These are phyloP conservation scores for Cataglyphis hispanica DNA, from an alignment of 1,140 invertebrate genomes.

Conservation along the genomic window DNA sequence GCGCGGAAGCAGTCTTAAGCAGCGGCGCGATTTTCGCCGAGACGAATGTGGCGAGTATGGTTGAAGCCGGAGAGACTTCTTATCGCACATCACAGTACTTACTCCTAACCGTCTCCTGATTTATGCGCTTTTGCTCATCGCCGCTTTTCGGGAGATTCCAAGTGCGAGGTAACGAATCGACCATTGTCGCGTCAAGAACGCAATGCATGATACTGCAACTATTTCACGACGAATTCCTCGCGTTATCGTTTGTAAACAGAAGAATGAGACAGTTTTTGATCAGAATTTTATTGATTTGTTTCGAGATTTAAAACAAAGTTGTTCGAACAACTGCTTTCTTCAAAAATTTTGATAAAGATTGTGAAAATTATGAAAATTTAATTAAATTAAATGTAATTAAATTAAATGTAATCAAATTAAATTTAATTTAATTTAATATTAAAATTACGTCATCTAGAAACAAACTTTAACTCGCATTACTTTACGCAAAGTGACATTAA, in stretches of 20 bases:
- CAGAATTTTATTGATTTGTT: background rate
- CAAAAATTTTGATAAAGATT: background rate
- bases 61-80: constrained; percentile 1
- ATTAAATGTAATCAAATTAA: no score
- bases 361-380: background rate
- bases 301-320: background rate
- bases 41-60: constrained; percentile 70
- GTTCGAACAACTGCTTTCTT: background rate
- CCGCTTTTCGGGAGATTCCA: constrained; percentile 28
- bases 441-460: background rate
- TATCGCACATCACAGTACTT: constrained; percentile 62
- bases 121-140: constrained; percentile 29
- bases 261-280: constrained; percentile 43
- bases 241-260: constrained; percentile 7
- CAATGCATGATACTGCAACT: constrained; percentile 23
- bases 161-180: constrained; percentile 76
- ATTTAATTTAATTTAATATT: background rate
- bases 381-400: no score
- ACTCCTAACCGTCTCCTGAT: constrained; percentile 38
- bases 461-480: background rate
- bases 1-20: constrained; percentile 24
- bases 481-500: background rate
- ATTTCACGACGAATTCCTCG: background rate
- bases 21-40: constrained; percentile 61
- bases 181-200: constrained; percentile 74